Base-by-base conservation (phyloP, 2,113 vertebrate genomes). In the Machaerirhynchus nigripectus region DNA sequence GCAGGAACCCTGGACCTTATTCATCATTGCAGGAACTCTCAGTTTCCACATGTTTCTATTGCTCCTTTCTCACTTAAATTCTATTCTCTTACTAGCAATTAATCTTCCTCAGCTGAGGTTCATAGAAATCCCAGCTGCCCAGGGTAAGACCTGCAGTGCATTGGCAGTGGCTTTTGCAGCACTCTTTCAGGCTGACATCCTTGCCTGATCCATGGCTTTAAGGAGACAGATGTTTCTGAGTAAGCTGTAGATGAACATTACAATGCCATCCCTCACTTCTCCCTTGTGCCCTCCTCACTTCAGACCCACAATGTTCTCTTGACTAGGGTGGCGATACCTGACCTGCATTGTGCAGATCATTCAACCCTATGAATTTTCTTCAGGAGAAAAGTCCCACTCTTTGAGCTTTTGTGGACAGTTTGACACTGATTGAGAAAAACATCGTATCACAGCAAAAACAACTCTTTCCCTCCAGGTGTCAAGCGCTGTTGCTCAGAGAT, bases 401-500 rank as follows among this genome's bases (percentile, higher is more conserved):
- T 68, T 24, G 37, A n/a, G 53, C 19, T 74, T 33, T n/a, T 31
- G 9, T n/a, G 40, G 59, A 7, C 26, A 35, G 31, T 50, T 83
- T 37, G 20, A 61, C 24, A 23, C 28, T 35, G 65, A 31, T 23
- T 77, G 35, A 73, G 39, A n/a, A 7, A 61, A 55, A 56, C 13
- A 19, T 15, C 1, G 0, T 18, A 17, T 39, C 55, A 73, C 60
- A 60, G 39, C 39, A 87, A 16, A 46, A 60, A 67, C 21, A 42
- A 80, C 47, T 86, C 84, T 83, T 88, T 67, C 39, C 73, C 31
- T 88, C 39, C 56, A 98, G 98, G 98, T 89, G 97, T 97, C 64
- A 98, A 97, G 53, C 96, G 98, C 52, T 97, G 95, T 6, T 97
- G 97, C 3, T 97, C 98, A 13, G 98, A 98, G 84, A 91, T 98